These are phyloP conservation scores for Epizoanthus scotinus DNA, from an alignment of 92 coral and sea anemone genomes.

Conservation along the genomic window DNA sequence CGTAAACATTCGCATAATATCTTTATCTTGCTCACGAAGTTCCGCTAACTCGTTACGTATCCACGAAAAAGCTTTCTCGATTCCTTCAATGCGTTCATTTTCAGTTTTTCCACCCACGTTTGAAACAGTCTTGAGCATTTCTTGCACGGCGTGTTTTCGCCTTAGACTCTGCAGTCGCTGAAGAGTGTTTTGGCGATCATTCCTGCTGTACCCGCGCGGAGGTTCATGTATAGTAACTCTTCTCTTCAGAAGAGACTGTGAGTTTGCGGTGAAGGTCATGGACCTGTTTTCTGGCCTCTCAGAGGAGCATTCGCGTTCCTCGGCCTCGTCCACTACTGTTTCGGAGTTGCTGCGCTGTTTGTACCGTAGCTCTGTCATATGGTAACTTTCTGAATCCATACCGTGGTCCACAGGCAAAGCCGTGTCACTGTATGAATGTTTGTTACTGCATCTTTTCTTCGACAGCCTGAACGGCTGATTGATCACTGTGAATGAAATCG, in stretches of 20 bases:
- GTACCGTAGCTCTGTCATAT: constrained; percentile 26
- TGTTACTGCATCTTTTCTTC: neutral
- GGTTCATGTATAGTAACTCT: constrained; percentile 37
- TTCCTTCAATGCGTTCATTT: constrained; percentile 66
- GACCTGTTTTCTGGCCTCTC: neutral
- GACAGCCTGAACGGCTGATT: constrained; percentile 19
- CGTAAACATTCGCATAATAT: constrained; percentile 85
- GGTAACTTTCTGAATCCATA: constrained; percentile 25
- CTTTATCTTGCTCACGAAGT: constrained; percentile 86
- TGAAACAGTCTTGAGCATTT: constrained; percentile 55
- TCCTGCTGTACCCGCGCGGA: constrained; percentile 4
- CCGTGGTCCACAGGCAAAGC: neutral
- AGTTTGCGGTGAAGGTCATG: neutral
- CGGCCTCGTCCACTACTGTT: neutral
- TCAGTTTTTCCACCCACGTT: constrained; percentile 67
- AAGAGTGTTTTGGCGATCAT: constrained; percentile 42
- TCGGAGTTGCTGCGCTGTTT: neutral
- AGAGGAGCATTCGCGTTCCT: neutral
- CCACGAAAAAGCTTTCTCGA: constrained; percentile 84
- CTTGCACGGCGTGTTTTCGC: constrained; percentile 56
- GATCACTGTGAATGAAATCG: constrained; percentile 9
- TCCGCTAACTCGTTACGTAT: constrained; percentile 80
- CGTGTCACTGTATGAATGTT: neutral
- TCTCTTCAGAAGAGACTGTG: constrained; percentile 15
- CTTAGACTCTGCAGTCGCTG: constrained; percentile 33